Evolutionary conservation across 2,113 vertebrate genomes (phyloP).

Genomic region (Melanerpes aurifrons): DNA sequence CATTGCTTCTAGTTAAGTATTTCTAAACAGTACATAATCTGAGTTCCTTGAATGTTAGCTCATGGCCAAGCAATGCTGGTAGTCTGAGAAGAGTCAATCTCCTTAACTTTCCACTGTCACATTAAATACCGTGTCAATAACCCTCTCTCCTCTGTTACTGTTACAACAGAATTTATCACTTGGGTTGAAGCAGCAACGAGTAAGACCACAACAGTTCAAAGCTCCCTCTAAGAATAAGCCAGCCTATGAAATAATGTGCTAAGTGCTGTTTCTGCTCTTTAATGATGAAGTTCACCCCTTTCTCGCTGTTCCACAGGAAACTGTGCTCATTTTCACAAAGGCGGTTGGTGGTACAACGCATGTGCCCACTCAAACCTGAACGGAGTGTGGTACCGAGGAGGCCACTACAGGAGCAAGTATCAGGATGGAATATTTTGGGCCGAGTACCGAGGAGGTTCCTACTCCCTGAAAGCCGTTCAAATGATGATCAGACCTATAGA

Average conservation of each 20-base stretch:
- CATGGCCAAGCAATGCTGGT: background rate
- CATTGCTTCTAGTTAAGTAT: background rate
- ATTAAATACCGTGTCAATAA: background rate
- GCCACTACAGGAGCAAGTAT: conserved; percentile 97
- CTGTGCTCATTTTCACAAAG: conserved; percentile 98
- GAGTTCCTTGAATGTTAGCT: conserved; percentile 5
- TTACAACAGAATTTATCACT: background rate
- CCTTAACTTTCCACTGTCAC: background rate
- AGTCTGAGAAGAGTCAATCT: background rate
- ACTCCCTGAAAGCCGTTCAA: conserved; percentile 91
- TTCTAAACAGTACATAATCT: conserved; percentile 1
- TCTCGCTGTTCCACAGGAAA: conserved; percentile 81
- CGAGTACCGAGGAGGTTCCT: conserved; percentile 95
- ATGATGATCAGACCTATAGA: conserved; percentile 98
- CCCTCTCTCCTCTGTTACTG: background rate
- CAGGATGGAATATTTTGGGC: conserved; percentile 99
- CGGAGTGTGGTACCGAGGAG: conserved; percentile 96
- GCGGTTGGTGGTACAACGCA: conserved; percentile 98
- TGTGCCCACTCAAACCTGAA: conserved; percentile 98
- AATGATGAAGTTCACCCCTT: background rate
- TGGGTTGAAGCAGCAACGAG: background rate
- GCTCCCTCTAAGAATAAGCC: background rate
- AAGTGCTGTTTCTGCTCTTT: background rate
- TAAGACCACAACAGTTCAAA: background rate
- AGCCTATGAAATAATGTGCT: accelerated